A percentile compares a stretch with the other conserved stretches of the same genome.
Evolutionary conservation across 2,888 invertebrate genomes (phyloP).

Genomic region (Sminthurinus aureus): DNA sequence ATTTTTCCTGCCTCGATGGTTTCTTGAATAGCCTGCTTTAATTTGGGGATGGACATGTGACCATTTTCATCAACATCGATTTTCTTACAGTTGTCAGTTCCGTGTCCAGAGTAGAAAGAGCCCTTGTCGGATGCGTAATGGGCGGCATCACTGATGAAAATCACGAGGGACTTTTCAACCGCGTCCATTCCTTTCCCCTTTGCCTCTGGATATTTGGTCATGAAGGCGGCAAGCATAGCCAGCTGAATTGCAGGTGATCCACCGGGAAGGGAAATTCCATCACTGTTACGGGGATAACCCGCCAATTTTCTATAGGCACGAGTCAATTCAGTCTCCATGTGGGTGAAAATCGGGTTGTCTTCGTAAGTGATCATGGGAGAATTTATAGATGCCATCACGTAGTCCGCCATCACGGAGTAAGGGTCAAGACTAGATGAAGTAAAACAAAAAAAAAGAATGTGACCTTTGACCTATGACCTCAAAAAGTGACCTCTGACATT

Average conservation of each 20-base stretch:
- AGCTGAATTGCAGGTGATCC: not conserved
- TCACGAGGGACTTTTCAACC: not conserved
- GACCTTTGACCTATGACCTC: not conserved
- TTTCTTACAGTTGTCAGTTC: not conserved
- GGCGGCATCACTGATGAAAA: slow-evolving; percentile 5
- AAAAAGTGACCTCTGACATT: not conserved
- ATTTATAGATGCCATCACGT: slow-evolving; percentile 25
- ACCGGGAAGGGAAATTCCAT: slow-evolving; percentile 13
- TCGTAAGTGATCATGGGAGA: slow-evolving; percentile 43
- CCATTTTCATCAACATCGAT: not conserved
- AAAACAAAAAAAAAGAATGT: not conserved
- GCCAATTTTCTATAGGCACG: not conserved
- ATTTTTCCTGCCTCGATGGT: not conserved
- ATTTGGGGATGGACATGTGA: not conserved
- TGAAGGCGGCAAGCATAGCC: slow-evolving; percentile 4
- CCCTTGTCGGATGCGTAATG: not conserved
- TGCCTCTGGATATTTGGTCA: not conserved
- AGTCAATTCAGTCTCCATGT: slow-evolving; percentile 44
- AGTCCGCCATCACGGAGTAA: slow-evolving; percentile 43
- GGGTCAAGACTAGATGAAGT: slow-evolving; percentile 37
- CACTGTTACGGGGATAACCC: slow-evolving; percentile 8
- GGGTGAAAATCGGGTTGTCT: slow-evolving; percentile 43
- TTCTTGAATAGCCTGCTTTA: not conserved
- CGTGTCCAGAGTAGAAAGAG: not conserved
- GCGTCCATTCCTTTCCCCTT: not conserved